Percentiles rank a stretch among this genome's conserved stretches.
These are phyloP conservation scores for Lasioglossum marginatum DNA, from an alignment of 2,888 invertebrate species.

Conservation along the genomic window DNA sequence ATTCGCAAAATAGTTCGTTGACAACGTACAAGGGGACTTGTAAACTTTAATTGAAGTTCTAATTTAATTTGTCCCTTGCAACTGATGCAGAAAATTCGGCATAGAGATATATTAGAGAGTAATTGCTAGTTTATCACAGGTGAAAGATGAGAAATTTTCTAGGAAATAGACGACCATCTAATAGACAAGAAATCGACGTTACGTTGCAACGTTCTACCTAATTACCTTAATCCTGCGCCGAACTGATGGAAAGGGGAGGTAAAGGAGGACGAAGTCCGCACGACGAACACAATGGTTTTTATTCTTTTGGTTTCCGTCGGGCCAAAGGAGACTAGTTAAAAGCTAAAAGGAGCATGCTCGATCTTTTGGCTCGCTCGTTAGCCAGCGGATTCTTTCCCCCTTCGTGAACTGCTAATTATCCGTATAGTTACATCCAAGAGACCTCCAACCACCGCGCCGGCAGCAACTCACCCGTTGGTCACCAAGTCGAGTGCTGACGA, in stretches of 20 bases:
- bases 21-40: neutral
- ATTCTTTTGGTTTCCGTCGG: neutral
- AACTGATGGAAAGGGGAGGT: neutral
- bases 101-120: neutral
- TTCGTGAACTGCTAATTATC: slow-evolving; percentile 65
- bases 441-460: slow-evolving; percentile 3
- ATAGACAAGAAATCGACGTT: neutral
- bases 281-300: slow-evolving; percentile 39
- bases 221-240: neutral
- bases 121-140: neutral
- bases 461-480: neutral
- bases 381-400: slow-evolving; percentile 55
- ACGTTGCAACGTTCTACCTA: neutral
- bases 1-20: neutral
- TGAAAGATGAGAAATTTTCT: neutral
- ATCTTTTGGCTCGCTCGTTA: slow-evolving; percentile 69
- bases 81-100: neutral
- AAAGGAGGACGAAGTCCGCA: neutral
- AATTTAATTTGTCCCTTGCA: neutral
- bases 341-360: slow-evolving; percentile 45
- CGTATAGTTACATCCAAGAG: slow-evolving; percentile 43
- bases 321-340: slow-evolving; percentile 22
- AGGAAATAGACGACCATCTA: neutral
- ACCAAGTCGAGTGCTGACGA: slow-evolving; percentile 54
- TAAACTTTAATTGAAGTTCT: neutral